These are phyloP conservation scores for Mesochorus sp. DNA, from an alignment of 2,888 invertebrate genomes.

Conservation along the genomic window DNA sequence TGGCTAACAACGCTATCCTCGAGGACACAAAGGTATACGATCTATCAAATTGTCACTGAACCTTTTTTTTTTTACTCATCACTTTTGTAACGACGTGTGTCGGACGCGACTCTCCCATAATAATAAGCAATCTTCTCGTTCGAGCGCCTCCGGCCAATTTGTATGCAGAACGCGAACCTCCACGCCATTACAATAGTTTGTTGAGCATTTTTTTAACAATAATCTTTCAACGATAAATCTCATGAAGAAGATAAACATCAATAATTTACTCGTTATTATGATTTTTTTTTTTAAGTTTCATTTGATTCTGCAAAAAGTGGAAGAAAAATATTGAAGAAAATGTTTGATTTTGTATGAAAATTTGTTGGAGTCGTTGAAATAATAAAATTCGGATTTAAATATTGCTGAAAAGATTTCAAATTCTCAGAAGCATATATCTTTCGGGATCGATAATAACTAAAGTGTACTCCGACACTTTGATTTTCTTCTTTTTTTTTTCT, in stretches of 20 bases:
- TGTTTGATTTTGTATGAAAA: too few relatives aligned
- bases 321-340: not conserved
- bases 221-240: too few relatives aligned
- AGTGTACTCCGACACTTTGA: conserved; percentile 10
- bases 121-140: conserved; percentile 74
- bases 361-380: too few relatives aligned
- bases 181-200: not conserved
- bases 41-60: conserved; percentile 80
- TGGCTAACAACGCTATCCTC: conserved; percentile 43
- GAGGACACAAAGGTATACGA: conserved; percentile 68
- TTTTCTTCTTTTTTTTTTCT: conserved; percentile 2
- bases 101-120: conserved; percentile 65
- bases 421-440: not conserved
- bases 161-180: conserved; percentile 37
- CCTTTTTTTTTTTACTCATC: conserved; percentile 62
- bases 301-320: not conserved
- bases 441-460: conserved; percentile 10
- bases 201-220: too few relatives aligned
- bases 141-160: conserved; percentile 44
- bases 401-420: not conserved
- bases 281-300: too few relatives aligned
- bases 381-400: not conserved
- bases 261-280: not conserved
- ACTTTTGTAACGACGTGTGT: conserved; percentile 66
- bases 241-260: too few relatives aligned